Percentiles rank a stretch among this genome's conserved stretches.
Conservation (phyloP, 2,888 invertebrate species). For the Scaptomyza reducta region DNA sequence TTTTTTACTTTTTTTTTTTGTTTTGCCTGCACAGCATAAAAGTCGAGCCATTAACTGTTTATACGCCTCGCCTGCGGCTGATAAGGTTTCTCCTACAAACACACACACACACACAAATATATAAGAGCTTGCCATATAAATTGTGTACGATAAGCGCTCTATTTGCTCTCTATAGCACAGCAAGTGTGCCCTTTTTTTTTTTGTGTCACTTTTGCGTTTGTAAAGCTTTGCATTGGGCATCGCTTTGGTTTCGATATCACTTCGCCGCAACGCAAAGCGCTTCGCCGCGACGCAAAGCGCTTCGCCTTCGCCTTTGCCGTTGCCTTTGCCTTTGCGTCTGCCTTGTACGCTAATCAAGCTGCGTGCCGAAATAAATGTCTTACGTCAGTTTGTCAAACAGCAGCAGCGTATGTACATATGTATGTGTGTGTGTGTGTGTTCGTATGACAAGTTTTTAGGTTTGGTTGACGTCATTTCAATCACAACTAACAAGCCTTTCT, state of each 20-base stretch:
- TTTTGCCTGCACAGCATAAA: slow-evolving; percentile 61
- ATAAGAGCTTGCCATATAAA: slow-evolving; percentile 3
- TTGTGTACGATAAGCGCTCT: slow-evolving; percentile 45
- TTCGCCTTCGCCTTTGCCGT: slow-evolving; percentile 11
- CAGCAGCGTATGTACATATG: slow-evolving; percentile 40
- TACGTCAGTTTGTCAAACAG: slow-evolving; percentile 75
- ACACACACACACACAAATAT: not conserved
- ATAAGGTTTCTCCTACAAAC: slow-evolving; percentile 49
- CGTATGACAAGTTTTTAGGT: slow-evolving; percentile 63
- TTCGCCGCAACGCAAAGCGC: slow-evolving; percentile 17
- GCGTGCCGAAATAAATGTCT: slow-evolving; percentile 75
- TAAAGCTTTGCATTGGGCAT: slow-evolving; percentile 49
- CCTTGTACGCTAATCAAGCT: slow-evolving; percentile 66
- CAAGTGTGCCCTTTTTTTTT: slow-evolving; percentile 45
- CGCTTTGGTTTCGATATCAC: slow-evolving; percentile 43
- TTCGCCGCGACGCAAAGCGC: slow-evolving; percentile 16
- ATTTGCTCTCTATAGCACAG: slow-evolving; percentile 21
- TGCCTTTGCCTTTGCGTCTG: slow-evolving; percentile 13
- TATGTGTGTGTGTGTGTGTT: slow-evolving; percentile 29
- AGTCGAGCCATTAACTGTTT: slow-evolving; percentile 46
- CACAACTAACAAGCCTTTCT: slow-evolving; percentile 3
- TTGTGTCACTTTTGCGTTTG: slow-evolving; percentile 2
- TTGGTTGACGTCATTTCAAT: slow-evolving; percentile 67
- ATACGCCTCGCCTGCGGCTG: slow-evolving; percentile 41
- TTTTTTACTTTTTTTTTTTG: slow-evolving; percentile 20